These are phyloP conservation scores for Antheraea yamamai DNA, from an alignment of 2,888 invertebrate genomes.

Conservation along the genomic window DNA sequence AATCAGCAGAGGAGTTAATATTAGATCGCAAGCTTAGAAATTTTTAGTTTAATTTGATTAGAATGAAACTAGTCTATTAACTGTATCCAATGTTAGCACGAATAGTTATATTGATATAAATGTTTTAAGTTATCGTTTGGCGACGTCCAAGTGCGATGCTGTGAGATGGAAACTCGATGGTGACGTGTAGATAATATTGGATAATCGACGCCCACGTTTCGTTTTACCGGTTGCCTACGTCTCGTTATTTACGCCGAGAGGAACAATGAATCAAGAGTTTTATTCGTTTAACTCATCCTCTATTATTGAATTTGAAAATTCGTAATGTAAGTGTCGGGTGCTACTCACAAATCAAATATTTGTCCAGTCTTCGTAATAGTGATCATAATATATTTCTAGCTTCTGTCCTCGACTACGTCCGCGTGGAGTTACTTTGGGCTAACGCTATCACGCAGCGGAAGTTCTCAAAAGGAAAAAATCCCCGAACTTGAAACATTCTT, in stretches of 20 bases:
- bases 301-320: constrained; percentile 7
- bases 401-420: not conserved
- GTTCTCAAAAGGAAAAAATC: too few relatives aligned
- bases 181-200: constrained; percentile 58
- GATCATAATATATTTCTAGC: not conserved
- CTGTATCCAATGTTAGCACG: not conserved
- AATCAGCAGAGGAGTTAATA: too few relatives aligned
- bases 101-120: not conserved
- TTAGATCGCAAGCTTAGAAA: too few relatives aligned
- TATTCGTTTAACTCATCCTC: constrained; percentile 30
- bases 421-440: too few relatives aligned
- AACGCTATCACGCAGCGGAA: too few relatives aligned
- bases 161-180: constrained; percentile 21
- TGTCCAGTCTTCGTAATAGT: not conserved
- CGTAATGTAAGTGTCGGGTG: not conserved
- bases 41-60: too few relatives aligned
- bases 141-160: not conserved
- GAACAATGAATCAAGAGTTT: constrained; percentile 38
- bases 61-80: not conserved
- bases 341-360: not conserved
- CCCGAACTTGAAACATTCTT: too few relatives aligned
- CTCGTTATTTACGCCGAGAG: constrained; percentile 63
- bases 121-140: not conserved
- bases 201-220: constrained; percentile 64
- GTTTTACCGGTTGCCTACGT: constrained; percentile 55